These are phyloP conservation scores for Cnemophilus loriae DNA, from an alignment of 2,113 vertebrate genomes.

Conservation along the genomic window DNA sequence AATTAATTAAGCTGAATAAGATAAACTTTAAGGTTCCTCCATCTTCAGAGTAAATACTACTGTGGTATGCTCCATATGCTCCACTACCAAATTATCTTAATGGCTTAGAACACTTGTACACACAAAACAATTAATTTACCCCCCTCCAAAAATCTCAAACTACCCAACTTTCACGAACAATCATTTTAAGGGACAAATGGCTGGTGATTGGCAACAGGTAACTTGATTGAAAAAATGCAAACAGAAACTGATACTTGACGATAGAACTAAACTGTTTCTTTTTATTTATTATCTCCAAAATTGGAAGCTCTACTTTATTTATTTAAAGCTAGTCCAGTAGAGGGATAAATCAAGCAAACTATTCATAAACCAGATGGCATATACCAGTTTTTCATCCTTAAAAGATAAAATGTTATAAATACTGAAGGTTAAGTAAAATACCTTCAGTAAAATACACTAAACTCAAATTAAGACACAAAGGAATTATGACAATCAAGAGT, in stretches of 20 bases:
- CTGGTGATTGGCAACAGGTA: background rate
- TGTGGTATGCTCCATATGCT: background rate
- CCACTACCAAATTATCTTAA: background rate
- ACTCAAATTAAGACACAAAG: background rate
- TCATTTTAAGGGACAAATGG: background rate
- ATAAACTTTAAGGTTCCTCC: background rate
- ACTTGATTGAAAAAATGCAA: background rate
- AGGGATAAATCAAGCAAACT: background rate
- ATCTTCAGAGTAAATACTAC: background rate
- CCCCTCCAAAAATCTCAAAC: background rate
- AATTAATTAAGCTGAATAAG: background rate
- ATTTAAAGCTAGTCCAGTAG: background rate
- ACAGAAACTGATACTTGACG: background rate
- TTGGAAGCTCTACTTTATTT: background rate
- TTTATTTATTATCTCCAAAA: background rate
- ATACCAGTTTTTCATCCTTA: background rate
- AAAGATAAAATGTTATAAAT: background rate
- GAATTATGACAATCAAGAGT: background rate
- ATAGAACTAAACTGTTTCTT: background rate
- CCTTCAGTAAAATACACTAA: background rate
- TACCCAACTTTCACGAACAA: background rate
- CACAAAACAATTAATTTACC: background rate
- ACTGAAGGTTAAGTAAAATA: background rate
- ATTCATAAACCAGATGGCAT: background rate
- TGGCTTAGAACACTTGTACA: background rate